These are phyloP conservation scores for Odobenus rosmarus DNA, from an alignment of 2,113 vertebrate species.

Conservation along the genomic window DNA sequence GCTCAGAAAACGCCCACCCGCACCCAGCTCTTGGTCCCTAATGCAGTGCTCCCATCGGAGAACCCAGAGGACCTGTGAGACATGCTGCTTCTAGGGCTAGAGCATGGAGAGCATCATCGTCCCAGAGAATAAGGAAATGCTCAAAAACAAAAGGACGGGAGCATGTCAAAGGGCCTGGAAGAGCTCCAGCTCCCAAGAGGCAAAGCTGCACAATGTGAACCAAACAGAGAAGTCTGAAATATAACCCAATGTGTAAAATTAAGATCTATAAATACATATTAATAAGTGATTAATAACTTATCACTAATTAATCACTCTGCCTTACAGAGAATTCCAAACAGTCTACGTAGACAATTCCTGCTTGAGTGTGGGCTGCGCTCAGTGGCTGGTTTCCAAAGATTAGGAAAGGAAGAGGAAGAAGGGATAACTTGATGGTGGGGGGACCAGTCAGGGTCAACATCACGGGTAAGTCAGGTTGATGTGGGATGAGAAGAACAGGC, in stretches of 20 bases:
- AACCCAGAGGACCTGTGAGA: not conserved
- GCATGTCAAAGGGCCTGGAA: fast-evolving
- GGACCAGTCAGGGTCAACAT: fast-evolving
- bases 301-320: not conserved
- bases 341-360: not conserved
- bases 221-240: not conserved
- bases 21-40: fast-evolving
- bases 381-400: not conserved
- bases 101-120: fast-evolving
- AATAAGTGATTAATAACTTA: not conserved
- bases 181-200: not conserved
- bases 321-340: not conserved
- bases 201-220: not conserved
- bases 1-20: not conserved
- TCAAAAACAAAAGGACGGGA: not conserved
- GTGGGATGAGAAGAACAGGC: fast-evolving
- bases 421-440: fast-evolving
- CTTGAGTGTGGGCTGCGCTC: not conserved
- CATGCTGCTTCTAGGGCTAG: not conserved
- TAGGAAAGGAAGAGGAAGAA: not conserved
- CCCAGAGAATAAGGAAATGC: not conserved
- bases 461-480: not conserved
- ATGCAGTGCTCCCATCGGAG: no score
- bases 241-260: fast-evolving
- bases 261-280: fast-evolving